These are phyloP conservation scores for Sarcophaga carnaria DNA, from an alignment of 2,888 invertebrate species.

Conservation along the genomic window DNA sequence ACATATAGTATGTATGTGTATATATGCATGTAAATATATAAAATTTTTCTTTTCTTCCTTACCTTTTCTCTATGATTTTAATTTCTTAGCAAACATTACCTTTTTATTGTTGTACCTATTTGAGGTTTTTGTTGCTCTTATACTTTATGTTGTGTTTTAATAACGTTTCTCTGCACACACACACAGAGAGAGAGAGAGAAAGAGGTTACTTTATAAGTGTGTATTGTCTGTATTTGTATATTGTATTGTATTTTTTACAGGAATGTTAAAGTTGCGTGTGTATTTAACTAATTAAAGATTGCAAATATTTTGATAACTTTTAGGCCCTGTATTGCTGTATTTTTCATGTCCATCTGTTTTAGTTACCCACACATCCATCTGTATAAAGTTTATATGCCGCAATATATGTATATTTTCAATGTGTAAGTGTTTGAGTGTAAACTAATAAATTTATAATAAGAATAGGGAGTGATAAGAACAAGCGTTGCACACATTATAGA, in stretches of 20 bases:
- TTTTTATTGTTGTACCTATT: background rate
- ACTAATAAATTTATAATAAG: too few relatives aligned
- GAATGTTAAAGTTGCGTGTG: background rate
- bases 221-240: background rate
- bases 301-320: constrained; percentile 6
- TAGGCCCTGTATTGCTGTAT: background rate
- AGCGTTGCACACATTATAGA: too few relatives aligned
- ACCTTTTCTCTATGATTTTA: background rate
- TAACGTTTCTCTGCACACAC: background rate
- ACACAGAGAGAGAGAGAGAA: too few relatives aligned
- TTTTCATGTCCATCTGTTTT: background rate
- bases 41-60: background rate
- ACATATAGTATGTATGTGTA: background rate
- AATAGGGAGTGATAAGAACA: too few relatives aligned
- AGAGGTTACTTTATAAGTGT: background rate
- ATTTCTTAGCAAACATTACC: background rate
- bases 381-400: background rate
- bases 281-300: constrained; percentile 23
- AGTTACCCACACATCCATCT: background rate
- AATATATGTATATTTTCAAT: too few relatives aligned
- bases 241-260: background rate
- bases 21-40: background rate
- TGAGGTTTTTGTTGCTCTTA: background rate
- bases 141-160: background rate
- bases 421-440: too few relatives aligned